phyloP scores from a whole-genome alignment of 2,113 vertebrate genomes.

The Phrynocephalus versicolor region DNA sequence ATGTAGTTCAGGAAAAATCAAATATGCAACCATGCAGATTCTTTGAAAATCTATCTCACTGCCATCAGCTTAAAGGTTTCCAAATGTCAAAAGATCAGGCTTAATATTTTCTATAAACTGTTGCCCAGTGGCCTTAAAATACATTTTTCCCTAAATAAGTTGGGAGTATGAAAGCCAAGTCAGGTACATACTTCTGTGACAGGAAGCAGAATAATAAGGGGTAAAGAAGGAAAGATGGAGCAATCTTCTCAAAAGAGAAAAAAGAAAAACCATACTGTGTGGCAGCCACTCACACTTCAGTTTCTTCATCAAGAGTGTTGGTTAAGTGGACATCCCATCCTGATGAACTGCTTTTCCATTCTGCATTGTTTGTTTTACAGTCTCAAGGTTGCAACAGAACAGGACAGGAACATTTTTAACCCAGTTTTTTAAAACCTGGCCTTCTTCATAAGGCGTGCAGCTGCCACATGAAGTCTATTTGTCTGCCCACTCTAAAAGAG shows the following conservation, averaged over 20 bases:
- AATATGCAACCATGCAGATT: neutral
- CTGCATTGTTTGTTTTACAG: neutral
- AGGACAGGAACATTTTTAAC: neutral
- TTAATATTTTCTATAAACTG: slow-evolving; percentile 17
- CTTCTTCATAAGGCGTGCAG: too few relatives aligned
- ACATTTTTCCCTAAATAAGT: neutral
- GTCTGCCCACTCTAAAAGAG: too few relatives aligned
- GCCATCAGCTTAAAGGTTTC: slow-evolving; percentile 31
- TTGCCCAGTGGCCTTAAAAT: neutral
- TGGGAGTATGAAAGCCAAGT: neutral
- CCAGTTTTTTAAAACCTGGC: too few relatives aligned
- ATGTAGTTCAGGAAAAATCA: neutral
- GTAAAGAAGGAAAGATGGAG: slow-evolving; percentile 21
- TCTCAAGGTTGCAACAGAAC: neutral
- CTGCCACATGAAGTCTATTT: too few relatives aligned
- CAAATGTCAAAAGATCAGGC: slow-evolving; percentile 31
- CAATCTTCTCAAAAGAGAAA: neutral
- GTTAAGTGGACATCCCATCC: slow-evolving; percentile 1
- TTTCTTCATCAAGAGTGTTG: neutral
- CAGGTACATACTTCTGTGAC: slow-evolving; percentile 2
- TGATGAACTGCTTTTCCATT: neutral
- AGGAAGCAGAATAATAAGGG: neutral
- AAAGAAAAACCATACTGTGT: neutral
- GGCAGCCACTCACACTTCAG: neutral
- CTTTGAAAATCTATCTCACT: neutral